Base-by-base conservation (phyloP, 2,113 vertebrate species). In the Callithrix jacchus region DNA sequence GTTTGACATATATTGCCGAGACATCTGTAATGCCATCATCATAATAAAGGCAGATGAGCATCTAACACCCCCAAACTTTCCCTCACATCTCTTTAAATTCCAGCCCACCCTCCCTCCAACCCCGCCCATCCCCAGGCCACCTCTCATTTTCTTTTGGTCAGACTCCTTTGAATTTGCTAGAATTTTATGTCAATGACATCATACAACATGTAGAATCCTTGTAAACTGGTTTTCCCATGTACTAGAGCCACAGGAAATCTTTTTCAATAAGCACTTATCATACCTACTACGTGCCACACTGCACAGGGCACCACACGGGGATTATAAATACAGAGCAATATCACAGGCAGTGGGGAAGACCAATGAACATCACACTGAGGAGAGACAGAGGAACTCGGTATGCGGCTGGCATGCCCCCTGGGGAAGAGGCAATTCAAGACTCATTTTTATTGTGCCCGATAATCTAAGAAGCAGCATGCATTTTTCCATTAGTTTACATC, bases 291-390 rank as follows among this genome's bases (percentile, higher is more conserved):
- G 37, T 91, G 82, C 17, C 47, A 21, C 18, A 32, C 45, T 16
- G 12, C 16, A 52, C 2, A 49, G 42, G 42, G 45, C n/a, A 47
- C 20, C 4, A 12, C 8, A 32, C 32, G 17, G 61, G 80, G 61
- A 30, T 66, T 56, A 64, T 64, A 45, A 71, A 86, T 10, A 32
- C 27, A 21, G 45, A 92, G 68, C 27, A 25, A 25, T 40, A 77
- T 35, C 77, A 74, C 47, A 70, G 37, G 42, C 47, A 58, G n/a
- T 18, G 52, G 30, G 30, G 32, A 18, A 82, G 27, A 54, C 30
- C 20, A 52, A 40, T 45, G 64, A 32, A 71, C 0, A 9, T 3
- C 56, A 20, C 0, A 6, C 9, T 0, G 27, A 18, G 0, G 2
- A 4, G n/a, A 85, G 20, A 12, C 1, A 13, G 23, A 58, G 35